phyloP scores from a whole-genome alignment of 1,140 invertebrate species.

The Zaprionus davidi region DNA sequence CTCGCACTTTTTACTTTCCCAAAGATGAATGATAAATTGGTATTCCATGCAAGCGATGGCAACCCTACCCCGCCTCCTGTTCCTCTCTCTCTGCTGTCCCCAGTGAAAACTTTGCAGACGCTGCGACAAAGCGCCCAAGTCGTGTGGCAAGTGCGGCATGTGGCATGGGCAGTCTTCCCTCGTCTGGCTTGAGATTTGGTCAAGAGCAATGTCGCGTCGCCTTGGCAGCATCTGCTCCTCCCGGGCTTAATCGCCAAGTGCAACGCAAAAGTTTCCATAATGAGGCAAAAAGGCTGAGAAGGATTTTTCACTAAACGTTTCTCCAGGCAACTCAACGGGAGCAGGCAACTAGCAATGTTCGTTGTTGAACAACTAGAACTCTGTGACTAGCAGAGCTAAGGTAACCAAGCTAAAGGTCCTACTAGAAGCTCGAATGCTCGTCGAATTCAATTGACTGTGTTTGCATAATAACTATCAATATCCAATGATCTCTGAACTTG shows the following conservation, averaged over 20 bases:
- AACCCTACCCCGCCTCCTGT: neutral
- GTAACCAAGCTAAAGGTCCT: no score
- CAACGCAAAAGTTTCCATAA: conserved; percentile 69
- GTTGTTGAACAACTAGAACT: neutral
- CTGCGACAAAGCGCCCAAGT: conserved; percentile 68
- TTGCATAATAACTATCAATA: no score
- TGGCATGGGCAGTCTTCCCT: conserved; percentile 1
- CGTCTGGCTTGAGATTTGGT: conserved; percentile 50
- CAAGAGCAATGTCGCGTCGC: conserved; percentile 45
- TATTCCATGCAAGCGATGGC: conserved; percentile 44
- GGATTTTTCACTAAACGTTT: neutral
- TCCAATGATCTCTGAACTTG: no score
- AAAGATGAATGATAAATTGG: conserved; percentile 81
- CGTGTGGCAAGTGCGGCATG: conserved; percentile 17
- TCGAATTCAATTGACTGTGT: no score
- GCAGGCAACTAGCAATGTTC: neutral
- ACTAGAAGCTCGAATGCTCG: no score
- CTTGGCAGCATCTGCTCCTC: conserved; percentile 6
- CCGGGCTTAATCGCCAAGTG: conserved; percentile 55
- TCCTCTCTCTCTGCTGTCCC: neutral
- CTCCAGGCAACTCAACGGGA: neutral
- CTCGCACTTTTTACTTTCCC: neutral
- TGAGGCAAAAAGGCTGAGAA: conserved; percentile 36
- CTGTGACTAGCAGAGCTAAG: neutral
- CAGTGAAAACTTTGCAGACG: conserved; percentile 75